phyloP scores from a whole-genome alignment of 2,113 vertebrate species.

The Xiphorhynchus elegans region DNA sequence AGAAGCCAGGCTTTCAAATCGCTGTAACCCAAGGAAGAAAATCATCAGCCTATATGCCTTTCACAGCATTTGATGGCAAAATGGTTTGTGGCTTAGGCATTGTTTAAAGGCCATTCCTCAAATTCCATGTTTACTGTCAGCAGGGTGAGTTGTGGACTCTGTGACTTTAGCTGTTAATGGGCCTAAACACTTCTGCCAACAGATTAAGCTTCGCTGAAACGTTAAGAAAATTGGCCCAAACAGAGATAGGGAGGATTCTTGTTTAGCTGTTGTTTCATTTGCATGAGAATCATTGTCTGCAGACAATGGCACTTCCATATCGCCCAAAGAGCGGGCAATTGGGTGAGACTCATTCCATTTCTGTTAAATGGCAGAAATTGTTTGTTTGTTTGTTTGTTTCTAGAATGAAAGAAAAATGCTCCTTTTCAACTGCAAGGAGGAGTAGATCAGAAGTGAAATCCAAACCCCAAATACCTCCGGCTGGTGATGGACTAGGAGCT shows the following conservation, averaged over 20 bases:
- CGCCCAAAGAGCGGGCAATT: constrained; percentile 42
- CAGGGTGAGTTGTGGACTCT: constrained; percentile 76
- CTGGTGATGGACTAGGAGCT: not conserved
- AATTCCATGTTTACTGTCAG: constrained; percentile 83
- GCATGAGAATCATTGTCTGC: constrained; percentile 58
- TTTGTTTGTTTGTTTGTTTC: constrained; percentile 38
- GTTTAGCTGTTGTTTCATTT: constrained; percentile 72
- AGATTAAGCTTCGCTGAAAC: constrained; percentile 82
- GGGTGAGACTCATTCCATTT: constrained; percentile 54
- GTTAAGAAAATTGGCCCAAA: constrained; percentile 82
- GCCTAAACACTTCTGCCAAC: constrained; percentile 83
- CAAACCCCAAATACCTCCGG: not conserved
- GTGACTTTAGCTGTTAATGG: constrained; percentile 86
- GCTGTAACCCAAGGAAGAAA: constrained; percentile 60
- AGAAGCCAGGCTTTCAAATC: constrained; percentile 15
- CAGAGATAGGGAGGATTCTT: constrained; percentile 70
- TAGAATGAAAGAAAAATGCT: constrained; percentile 38
- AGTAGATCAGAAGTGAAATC: not conserved
- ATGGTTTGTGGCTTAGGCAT: constrained; percentile 75
- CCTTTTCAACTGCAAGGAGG: constrained; percentile 22
- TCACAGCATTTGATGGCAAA: constrained; percentile 71
- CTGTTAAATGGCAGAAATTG: constrained; percentile 12
- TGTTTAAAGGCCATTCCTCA: constrained; percentile 78
- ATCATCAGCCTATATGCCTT: constrained; percentile 58
- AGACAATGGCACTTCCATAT: constrained; percentile 71